Evolutionary conservation across 2,797 vertebrate species (phyloP), one percentile per base, ranked within the genome.

Genomic region (Natrix natrix): DNA sequence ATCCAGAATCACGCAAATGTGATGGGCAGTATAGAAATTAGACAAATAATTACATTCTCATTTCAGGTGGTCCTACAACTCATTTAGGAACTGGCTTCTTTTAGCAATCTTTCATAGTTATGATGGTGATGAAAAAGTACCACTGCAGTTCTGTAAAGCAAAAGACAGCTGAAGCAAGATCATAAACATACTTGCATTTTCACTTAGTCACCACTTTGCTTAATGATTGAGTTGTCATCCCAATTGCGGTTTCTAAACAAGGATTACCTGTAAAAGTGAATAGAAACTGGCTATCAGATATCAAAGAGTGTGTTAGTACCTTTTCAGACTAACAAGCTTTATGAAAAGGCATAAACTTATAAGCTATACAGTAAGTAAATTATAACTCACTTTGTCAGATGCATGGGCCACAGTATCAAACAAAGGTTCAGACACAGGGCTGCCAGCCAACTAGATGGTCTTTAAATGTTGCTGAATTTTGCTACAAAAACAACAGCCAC

Each of bases 21-120:
- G n/a, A 74, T 74, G n/a, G 66, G 14, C 1, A 4, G 6, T 74
- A 37, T 37, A 74, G n/a, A 74, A 74, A 32, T 37, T 37, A 3
- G 66, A 32, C 12, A n/a, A 66, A 66, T 74, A 32, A 74, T 74
- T 32, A 37, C 2, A 14, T n/a, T 17, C 14, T n/a, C 52, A 1
- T 8, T 32, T 56, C 8, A 28, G 8, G 54, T 2, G 0, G 55
- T 20, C 43, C 0, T 97, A 99, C 66, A 52, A 52, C 66, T 74
- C 32, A 0, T 74, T 74, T 74, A 66, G 16, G n/a, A 17, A 74
- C 32, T 74, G 66, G 16, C 14, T 74, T 37, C 6, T 32, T 61
- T 32, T 37, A 74, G 16, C 16, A 20, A 74, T 7, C 1, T 32
- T 74, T 20, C 32, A 32, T 37, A 74, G n/a, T 74, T 74, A 37